Conservation (phyloP, 1,140 invertebrate species). For the Idris sp. region DNA sequence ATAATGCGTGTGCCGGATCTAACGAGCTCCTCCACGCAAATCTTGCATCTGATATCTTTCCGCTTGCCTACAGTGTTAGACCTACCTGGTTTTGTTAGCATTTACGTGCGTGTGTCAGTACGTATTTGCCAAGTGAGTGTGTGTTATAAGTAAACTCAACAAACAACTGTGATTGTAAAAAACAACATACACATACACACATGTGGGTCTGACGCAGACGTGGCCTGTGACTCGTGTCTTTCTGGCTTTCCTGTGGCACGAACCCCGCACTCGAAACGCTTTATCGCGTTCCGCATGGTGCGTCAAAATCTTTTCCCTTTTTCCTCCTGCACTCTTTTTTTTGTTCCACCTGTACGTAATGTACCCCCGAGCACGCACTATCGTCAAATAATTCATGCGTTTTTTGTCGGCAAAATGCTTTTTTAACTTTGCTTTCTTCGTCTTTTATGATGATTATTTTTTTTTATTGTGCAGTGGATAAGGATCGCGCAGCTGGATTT, state of each 20-base stretch:
- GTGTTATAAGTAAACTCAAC: too few species aligned
- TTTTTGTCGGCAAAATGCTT: conserved; percentile 28
- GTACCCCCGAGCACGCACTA: conserved; percentile 36
- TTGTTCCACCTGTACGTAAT: conserved; percentile 6
- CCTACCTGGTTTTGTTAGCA: conserved; percentile 3
- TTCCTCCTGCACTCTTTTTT: too few species aligned
- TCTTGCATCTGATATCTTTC: conserved; percentile 51
- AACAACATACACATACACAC: too few species aligned
- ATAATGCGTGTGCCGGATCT: conserved; percentile 69
- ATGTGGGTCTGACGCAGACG: background rate
- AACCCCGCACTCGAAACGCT: conserved; percentile 32
- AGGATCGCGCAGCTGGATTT: conserved; percentile 16
- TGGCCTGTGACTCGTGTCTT: conserved; percentile 41
- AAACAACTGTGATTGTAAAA: too few species aligned
- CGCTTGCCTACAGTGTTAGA: conserved; percentile 25
- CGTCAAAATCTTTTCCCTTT: conserved; percentile 20
- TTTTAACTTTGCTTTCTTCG: conserved; percentile 17
- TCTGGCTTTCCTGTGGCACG: conserved; percentile 22
- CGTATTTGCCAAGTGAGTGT: background rate
- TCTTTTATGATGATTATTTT: too few species aligned
- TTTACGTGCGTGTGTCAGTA: background rate
- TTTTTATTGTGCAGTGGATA: conserved; percentile 28
- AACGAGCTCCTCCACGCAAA: conserved; percentile 63
- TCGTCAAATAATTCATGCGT: conserved; percentile 58
- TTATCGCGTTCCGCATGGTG: conserved; percentile 49